Evolutionary conservation across 1,140 invertebrate genomes (phyloP).

Genomic region (Hylaeus anthracinus): DNA sequence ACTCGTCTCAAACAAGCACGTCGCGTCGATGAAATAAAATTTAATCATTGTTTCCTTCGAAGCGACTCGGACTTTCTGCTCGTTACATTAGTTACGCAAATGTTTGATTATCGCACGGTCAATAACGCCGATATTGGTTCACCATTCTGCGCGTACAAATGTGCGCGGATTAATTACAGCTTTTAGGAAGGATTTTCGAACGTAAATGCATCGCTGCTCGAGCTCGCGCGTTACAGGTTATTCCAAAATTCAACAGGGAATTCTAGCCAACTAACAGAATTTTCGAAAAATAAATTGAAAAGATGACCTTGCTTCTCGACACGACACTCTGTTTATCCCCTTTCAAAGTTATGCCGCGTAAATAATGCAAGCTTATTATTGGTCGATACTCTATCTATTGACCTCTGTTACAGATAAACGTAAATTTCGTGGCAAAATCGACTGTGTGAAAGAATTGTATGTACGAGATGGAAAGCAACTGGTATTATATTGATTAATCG

Average conservation of each 20-base stretch:
- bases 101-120: constrained; percentile 45
- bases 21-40: constrained; percentile 15
- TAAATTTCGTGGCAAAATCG: no score
- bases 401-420: not conserved
- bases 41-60: constrained; percentile 27
- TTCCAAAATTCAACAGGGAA: not conserved
- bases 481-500: no score
- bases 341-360: no score
- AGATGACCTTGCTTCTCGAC: no score
- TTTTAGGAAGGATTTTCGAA: constrained; percentile 20
- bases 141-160: not conserved
- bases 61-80: not conserved
- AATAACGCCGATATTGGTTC: constrained; percentile 45
- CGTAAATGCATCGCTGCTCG: not conserved
- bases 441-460: no score
- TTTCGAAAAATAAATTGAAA: not conserved
- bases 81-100: constrained; percentile 48
- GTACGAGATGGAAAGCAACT: no score
- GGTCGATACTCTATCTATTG: not conserved
- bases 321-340: no score
- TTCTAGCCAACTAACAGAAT: no score
- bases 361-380: not conserved
- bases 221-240: not conserved
- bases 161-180: constrained; percentile 12
- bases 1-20: constrained; percentile 4